Percentiles rank a stretch among this genome's conserved stretches.
Evolutionary conservation across 2,888 invertebrate genomes (phyloP).

Genomic region (Lasiommata megera): DNA sequence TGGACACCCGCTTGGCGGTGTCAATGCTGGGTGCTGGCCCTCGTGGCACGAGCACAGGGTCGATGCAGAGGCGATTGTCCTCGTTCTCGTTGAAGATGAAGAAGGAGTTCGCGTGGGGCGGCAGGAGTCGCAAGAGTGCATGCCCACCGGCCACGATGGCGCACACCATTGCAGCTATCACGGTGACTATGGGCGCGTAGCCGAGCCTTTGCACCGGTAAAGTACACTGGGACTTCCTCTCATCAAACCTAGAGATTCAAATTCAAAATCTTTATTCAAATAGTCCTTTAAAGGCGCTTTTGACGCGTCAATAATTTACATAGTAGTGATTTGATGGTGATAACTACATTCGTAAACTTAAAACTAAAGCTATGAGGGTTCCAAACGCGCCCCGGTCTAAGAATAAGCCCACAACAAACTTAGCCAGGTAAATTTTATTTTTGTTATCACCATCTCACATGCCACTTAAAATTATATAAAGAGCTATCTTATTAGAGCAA

Average conservation of each 20-base stretch:
- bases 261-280: too few species aligned
- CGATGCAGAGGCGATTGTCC: conserved; percentile 66
- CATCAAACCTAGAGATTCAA: conserved; percentile 51
- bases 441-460: too few species aligned
- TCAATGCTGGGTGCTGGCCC: conserved; percentile 34
- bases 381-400: too few species aligned
- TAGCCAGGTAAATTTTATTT: too few species aligned
- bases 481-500: too few species aligned
- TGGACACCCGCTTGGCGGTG: conserved; percentile 41
- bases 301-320: too few species aligned
- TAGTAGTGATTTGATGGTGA: too few species aligned
- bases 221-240: conserved; percentile 50
- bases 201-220: conserved; percentile 48
- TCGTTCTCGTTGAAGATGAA: conserved; percentile 72
- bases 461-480: too few species aligned
- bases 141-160: conserved; percentile 52
- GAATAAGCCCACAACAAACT: too few species aligned
- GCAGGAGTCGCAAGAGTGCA: conserved; percentile 53
- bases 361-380: too few species aligned
- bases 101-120: conserved; percentile 58
- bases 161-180: conserved; percentile 47
- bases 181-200: conserved; percentile 50
- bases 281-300: too few species aligned
- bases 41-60: conserved; percentile 37
- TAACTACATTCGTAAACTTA: too few species aligned